phyloP scores from a whole-genome alignment of 2,888 invertebrate genomes.

The Dasypolia templi region DNA sequence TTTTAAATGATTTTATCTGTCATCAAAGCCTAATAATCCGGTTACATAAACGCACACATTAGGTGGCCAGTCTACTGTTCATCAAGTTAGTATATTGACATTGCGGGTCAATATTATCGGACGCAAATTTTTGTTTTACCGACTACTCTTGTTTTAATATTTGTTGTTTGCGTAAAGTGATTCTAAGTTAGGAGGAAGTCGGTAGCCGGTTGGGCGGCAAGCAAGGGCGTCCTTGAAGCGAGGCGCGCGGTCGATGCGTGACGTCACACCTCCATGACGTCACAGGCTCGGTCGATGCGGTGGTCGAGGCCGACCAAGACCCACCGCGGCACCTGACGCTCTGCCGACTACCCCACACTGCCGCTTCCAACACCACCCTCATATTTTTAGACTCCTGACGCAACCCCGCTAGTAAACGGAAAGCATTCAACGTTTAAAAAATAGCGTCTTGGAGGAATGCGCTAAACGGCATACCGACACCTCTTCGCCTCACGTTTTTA shows the following conservation, averaged over 20 bases:
- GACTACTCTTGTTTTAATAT: constrained; percentile 48
- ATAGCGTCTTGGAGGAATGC: constrained; percentile 72
- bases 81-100: constrained; percentile 51
- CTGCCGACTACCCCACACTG: constrained; percentile 75
- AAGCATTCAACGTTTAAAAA: constrained; percentile 71
- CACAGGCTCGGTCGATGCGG: constrained; percentile 83
- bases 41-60: constrained; percentile 15
- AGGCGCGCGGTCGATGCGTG: constrained; percentile 86
- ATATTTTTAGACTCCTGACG: constrained; percentile 88
- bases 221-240: constrained; percentile 88
- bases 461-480: constrained; percentile 18
- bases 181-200: constrained; percentile 78
- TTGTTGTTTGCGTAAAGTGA: constrained; percentile 69
- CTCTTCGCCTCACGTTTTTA: background rate
- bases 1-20: constrained; percentile 10
- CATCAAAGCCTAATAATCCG: constrained; percentile 6
- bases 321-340: constrained; percentile 70
- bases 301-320: constrained; percentile 80
- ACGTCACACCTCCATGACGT: constrained; percentile 86
- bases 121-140: constrained; percentile 48
- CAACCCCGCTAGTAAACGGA: constrained; percentile 79
- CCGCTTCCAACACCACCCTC: constrained; percentile 77
- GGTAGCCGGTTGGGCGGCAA: constrained; percentile 75
- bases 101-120: constrained; percentile 57
- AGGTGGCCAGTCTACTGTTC: constrained; percentile 11